Evolutionary conservation across 2,113 vertebrate species (phyloP).

Genomic region (Pipra filicauda): DNA sequence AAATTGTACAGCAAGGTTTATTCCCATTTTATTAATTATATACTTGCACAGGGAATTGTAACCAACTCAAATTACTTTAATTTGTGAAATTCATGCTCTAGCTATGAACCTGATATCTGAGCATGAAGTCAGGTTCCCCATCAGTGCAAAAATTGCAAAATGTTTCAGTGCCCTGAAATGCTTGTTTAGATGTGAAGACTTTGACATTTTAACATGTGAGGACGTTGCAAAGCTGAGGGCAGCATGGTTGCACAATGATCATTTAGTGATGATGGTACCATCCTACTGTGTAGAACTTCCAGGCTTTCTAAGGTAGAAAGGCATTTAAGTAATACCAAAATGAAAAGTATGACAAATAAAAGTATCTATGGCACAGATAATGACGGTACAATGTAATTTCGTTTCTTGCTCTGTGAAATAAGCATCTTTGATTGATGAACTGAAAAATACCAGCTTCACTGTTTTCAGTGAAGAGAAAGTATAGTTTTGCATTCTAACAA

Average conservation of each 20-base stretch:
- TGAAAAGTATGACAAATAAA: not conserved
- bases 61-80: conserved; percentile 24
- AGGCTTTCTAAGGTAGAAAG: not conserved
- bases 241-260: not conserved
- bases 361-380: not conserved
- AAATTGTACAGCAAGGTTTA: conserved; percentile 58
- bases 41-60: conserved; percentile 37
- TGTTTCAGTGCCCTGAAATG: not conserved
- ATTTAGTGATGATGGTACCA: not conserved
- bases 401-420: not conserved
- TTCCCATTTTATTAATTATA: conserved; percentile 66
- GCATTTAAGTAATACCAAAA: not conserved
- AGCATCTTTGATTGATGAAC: not conserved
- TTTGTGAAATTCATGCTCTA: conserved; percentile 17
- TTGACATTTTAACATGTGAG: not conserved
- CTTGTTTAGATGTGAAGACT: not conserved
- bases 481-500: not conserved
- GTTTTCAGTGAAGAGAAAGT: not conserved
- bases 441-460: not conserved
- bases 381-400: not conserved
- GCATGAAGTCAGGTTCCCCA: not conserved
- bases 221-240: not conserved
- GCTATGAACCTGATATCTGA: not conserved
- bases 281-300: fast-evolving
- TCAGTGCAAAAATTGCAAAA: not conserved